Conservation (phyloP, 2,113 vertebrate species). For the Circaetus gallicus region DNA sequence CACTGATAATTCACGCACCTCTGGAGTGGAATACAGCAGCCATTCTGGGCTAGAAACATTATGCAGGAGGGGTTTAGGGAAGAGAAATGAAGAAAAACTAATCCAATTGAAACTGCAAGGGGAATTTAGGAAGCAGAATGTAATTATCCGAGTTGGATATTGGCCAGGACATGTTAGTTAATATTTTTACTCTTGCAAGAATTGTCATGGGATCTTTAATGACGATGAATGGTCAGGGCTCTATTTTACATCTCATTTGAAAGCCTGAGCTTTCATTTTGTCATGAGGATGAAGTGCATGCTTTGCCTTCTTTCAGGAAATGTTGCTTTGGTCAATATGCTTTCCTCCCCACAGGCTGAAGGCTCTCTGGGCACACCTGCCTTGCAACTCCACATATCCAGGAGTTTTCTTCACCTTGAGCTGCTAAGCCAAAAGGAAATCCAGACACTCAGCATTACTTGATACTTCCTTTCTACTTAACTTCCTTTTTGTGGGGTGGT, state of each 20-base stretch:
- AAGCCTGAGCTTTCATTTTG: not conserved
- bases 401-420: not conserved
- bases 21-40: slow-evolving; percentile 37
- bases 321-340: not conserved
- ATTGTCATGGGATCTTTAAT: slow-evolving; percentile 30
- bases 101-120: slow-evolving; percentile 54
- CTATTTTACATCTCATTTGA: slow-evolving; percentile 34
- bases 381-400: not conserved
- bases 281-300: not conserved
- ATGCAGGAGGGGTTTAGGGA: slow-evolving; percentile 36
- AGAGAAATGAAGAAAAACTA: slow-evolving; percentile 61
- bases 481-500: not conserved
- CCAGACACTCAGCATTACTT: not conserved
- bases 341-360: not conserved
- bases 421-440: not conserved
- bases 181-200: slow-evolving; percentile 27
- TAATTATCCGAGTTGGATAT: slow-evolving; percentile 47
- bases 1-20: slow-evolving; percentile 11
- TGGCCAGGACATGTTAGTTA: slow-evolving; percentile 60
- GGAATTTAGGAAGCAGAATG: slow-evolving; percentile 57
- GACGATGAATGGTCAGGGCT: slow-evolving; percentile 28
- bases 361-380: not conserved
- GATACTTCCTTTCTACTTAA: not conserved
- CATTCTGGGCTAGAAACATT: slow-evolving; percentile 10
- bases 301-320: not conserved